Conservation (phyloP, 2,888 invertebrate genomes). For the Priocnemis perturbator region DNA sequence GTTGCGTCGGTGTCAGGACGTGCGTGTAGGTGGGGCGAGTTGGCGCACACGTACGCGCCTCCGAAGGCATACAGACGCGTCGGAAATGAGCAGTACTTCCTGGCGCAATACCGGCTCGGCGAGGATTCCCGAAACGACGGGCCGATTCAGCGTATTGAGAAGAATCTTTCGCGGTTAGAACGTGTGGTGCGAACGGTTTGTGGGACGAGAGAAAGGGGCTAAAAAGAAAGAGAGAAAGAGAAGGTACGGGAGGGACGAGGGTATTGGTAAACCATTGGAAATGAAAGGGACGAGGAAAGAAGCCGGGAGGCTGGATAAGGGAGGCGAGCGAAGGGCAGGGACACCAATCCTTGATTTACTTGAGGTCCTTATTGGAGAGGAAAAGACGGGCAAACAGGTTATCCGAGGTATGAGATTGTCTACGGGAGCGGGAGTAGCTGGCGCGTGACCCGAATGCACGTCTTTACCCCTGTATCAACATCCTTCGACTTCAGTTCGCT, state of each 20-base stretch:
- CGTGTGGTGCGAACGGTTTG: slow-evolving; percentile 14
- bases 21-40: too few relatives aligned
- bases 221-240: neutral
- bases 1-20: too few relatives aligned
- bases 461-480: slow-evolving; percentile 20
- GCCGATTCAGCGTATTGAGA: slow-evolving; percentile 50
- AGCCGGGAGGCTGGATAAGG: slow-evolving; percentile 4
- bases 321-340: neutral
- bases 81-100: slow-evolving; percentile 23
- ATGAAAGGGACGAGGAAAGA: slow-evolving; percentile 22
- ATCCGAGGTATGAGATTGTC: slow-evolving; percentile 54
- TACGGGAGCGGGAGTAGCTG: slow-evolving; percentile 57
- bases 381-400: slow-evolving; percentile 60
- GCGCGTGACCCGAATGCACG: slow-evolving; percentile 65
- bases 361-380: slow-evolving; percentile 49
- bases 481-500: slow-evolving; percentile 26
- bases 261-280: slow-evolving; percentile 35
- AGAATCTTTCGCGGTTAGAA: slow-evolving; percentile 15
- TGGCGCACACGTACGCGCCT: neutral
- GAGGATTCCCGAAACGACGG: slow-evolving; percentile 17
- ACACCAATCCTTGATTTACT: slow-evolving; percentile 62
- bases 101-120: slow-evolving; percentile 26
- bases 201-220: slow-evolving; percentile 1
- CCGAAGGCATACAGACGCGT: slow-evolving; percentile 1
- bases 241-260: slow-evolving; percentile 3